Conservation (phyloP, 2,888 invertebrate species). For the Nymphalis urticae region DNA sequence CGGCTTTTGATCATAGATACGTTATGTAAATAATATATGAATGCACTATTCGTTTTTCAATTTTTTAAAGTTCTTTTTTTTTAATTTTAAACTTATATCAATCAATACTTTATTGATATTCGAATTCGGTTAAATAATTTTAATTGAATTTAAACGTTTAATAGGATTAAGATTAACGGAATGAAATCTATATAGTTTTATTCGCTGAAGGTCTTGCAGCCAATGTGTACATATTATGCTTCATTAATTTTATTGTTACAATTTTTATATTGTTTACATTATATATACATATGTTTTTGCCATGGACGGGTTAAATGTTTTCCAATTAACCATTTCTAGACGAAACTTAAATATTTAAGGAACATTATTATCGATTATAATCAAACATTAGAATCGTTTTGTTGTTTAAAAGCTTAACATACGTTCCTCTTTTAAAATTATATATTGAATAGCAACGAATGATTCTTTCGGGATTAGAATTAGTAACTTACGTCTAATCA, state of each 20-base stretch:
- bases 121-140: conserved; percentile 7
- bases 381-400: neutral
- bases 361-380: neutral
- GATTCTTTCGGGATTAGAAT: no score
- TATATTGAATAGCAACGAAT: neutral
- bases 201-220: neutral
- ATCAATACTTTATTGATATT: neutral
- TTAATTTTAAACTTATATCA: neutral
- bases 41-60: no score
- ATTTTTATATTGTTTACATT: neutral
- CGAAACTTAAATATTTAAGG: neutral
- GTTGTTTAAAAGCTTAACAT: neutral
- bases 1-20: no score
- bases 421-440: neutral
- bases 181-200: neutral
- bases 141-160: conserved; percentile 2
- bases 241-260: conserved; percentile 2
- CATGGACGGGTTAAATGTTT: no score
- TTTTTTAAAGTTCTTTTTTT: no score
- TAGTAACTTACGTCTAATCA: no score
- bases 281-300: no score
- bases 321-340: no score
- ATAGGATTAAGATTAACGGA: conserved; percentile 6
- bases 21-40: no score
- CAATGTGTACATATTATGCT: neutral